phyloP scores from a whole-genome alignment of 2,797 vertebrate genomes.

The Forpus xanthops region DNA sequence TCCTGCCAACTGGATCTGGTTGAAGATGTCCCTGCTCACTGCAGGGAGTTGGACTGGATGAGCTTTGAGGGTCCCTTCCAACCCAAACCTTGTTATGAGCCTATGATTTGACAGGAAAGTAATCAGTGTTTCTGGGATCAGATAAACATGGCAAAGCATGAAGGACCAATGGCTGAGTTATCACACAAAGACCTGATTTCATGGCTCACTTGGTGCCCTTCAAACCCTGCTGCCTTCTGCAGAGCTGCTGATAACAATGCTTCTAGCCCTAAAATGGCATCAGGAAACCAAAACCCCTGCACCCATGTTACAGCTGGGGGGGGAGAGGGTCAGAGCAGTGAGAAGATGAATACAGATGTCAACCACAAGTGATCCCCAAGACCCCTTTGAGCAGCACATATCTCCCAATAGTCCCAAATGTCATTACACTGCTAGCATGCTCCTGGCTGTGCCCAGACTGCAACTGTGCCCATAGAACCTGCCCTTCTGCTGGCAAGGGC shows the following conservation, averaged over 20 bases:
- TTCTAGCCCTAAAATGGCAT: background rate
- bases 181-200: background rate
- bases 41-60: background rate
- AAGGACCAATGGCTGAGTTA: background rate
- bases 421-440: background rate
- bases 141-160: background rate
- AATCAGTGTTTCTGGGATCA: background rate
- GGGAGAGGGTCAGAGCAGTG: background rate
- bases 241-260: background rate
- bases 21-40: background rate
- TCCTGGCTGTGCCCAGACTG: background rate
- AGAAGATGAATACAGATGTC: background rate
- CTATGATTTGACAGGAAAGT: background rate
- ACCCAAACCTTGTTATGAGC: background rate
- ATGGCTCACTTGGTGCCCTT: background rate
- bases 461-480: background rate
- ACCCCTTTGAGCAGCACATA: accelerated
- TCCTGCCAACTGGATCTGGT: background rate
- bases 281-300: background rate
- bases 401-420: background rate
- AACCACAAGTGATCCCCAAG: background rate
- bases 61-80: background rate
- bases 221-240: background rate
- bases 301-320: background rate
- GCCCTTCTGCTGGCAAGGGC: background rate